These are phyloP conservation scores for Tenthredo amoena DNA, from an alignment of 2,888 invertebrate species.

Conservation along the genomic window DNA sequence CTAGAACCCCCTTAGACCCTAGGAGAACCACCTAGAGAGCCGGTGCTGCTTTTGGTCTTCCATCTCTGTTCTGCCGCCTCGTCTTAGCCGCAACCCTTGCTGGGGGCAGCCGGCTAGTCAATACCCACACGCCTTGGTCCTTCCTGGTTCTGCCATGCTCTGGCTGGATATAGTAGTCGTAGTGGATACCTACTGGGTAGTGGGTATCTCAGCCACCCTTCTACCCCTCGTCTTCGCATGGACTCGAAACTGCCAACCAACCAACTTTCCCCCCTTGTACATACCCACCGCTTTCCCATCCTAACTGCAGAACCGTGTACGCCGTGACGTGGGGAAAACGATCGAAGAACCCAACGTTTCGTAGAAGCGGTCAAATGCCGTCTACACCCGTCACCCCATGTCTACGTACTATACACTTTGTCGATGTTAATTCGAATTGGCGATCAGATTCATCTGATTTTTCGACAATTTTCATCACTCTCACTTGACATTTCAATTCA, in stretches of 20 bases:
- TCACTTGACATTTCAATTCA: too few species aligned
- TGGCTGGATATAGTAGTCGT: conserved; percentile 10
- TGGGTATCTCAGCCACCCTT: conserved; percentile 47
- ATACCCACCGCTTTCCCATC: conserved; percentile 45
- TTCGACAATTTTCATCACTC: neutral
- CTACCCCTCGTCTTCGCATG: conserved; percentile 48
- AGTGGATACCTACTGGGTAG: conserved; percentile 42
- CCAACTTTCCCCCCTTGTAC: conserved; percentile 44
- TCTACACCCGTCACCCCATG: conserved; percentile 47
- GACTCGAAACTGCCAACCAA: conserved; percentile 51
- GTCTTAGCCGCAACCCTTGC: conserved; percentile 77
- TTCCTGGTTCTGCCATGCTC: conserved; percentile 69
- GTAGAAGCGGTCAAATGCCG: conserved; percentile 47
- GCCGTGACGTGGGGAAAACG: conserved; percentile 49
- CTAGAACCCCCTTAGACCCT: conserved; percentile 53
- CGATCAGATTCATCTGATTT: neutral
- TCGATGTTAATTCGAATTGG: conserved; percentile 13
- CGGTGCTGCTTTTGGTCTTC: conserved; percentile 56
- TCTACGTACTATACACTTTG: neutral
- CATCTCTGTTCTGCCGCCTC: conserved; percentile 58
- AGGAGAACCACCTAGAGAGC: conserved; percentile 54
- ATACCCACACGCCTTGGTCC: conserved; percentile 73
- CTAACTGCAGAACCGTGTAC: conserved; percentile 52
- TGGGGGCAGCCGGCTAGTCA: conserved; percentile 74
- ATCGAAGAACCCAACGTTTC: conserved; percentile 45